A percentile compares a stretch with the other conserved stretches of the same genome.
Conservation (phyloP, 2,888 invertebrate species). For the Ernsta delagoae region DNA sequence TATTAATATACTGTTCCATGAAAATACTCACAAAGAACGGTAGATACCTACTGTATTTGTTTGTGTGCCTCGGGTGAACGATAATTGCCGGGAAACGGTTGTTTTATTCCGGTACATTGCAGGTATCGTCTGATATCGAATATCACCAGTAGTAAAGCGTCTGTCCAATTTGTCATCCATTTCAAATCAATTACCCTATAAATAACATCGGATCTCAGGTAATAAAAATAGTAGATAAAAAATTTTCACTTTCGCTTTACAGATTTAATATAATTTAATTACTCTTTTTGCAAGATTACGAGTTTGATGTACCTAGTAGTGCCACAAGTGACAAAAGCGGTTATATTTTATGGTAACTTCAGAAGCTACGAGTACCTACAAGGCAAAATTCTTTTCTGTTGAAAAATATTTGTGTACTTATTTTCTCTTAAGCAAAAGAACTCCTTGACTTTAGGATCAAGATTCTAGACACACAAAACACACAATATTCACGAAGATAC, state of each 20-base stretch:
- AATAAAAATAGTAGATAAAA: no score
- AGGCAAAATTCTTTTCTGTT: background rate
- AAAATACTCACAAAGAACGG: no score
- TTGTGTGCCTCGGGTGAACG: background rate
- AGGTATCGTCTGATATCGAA: background rate
- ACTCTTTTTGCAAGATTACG: no score
- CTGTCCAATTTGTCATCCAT: background rate
- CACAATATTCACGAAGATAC: no score
- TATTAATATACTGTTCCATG: background rate
- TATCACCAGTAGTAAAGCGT: background rate
- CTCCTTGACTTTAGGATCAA: background rate
- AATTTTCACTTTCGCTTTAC: no score
- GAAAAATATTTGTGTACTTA: background rate
- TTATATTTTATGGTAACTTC: no score
- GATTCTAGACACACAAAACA: background rate
- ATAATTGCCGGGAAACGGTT: conserved; percentile 1
- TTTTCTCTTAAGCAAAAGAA: background rate
- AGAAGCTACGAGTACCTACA: background rate
- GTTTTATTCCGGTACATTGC: background rate
- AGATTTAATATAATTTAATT: no score
- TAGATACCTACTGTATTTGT: background rate
- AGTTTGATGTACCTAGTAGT: no score
- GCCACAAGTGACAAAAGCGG: no score
- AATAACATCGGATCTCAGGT: background rate
- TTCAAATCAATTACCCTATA: background rate